Evolutionary conservation across 1,140 invertebrate species (phyloP).

Genomic region (Pararge aegeria): DNA sequence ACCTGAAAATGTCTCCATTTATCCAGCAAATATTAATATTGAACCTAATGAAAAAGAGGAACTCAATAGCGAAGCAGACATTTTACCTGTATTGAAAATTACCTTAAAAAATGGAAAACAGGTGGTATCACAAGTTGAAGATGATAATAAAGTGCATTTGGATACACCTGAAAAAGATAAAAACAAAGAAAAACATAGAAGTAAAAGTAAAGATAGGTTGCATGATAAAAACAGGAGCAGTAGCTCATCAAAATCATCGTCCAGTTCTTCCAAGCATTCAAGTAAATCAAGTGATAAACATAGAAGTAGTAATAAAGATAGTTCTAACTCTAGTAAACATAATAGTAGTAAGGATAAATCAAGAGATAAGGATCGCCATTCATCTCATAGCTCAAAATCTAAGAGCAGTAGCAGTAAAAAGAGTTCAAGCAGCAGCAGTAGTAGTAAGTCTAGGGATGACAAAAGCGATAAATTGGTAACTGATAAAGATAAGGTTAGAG

Average conservation of each 20-base stretch:
- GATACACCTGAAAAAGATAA: constrained; percentile 55
- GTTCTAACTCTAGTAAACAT: constrained; percentile 65
- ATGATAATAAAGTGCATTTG: constrained; percentile 63
- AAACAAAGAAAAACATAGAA: constrained; percentile 70
- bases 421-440: constrained; percentile 34
- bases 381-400: constrained; percentile 65
- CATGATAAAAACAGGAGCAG: constrained; percentile 64
- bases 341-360: constrained; percentile 66
- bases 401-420: constrained; percentile 56
- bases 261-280: constrained; percentile 78
- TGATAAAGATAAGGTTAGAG: constrained; percentile 51
- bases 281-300: constrained; percentile 77
- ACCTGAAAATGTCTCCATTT: constrained; percentile 22
- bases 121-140: constrained; percentile 83
- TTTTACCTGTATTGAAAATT: constrained; percentile 81
- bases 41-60: constrained; percentile 41
- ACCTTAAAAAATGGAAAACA: constrained; percentile 87
- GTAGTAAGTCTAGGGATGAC: constrained; percentile 45
- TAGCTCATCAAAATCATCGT: constrained; percentile 76
- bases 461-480: constrained; percentile 31
- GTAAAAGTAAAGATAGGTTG: constrained; percentile 58
- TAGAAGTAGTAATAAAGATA: constrained; percentile 65
- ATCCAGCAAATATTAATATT: constrained; percentile 9
- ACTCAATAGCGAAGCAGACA: constrained; percentile 65
- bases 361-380: constrained; percentile 72